These are phyloP conservation scores for Zygogramma bicolorata DNA, from an alignment of 2,888 invertebrate species.

Conservation along the genomic window DNA sequence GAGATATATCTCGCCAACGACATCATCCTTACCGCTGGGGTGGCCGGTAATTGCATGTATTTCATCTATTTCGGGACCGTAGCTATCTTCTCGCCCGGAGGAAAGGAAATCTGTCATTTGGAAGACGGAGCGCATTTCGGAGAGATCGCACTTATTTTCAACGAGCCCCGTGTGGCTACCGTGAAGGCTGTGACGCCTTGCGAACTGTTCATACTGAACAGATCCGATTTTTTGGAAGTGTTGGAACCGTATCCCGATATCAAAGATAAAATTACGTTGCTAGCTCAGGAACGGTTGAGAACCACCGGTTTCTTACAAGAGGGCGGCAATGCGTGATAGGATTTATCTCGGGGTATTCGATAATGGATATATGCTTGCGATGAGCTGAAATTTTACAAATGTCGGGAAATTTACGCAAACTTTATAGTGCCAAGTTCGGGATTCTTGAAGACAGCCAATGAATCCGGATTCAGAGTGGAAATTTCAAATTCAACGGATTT, in stretches of 20 bases:
- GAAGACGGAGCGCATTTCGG: conserved; percentile 68
- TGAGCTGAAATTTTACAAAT: neutral
- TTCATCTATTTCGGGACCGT: conserved; percentile 38
- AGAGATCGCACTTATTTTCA: conserved; percentile 66
- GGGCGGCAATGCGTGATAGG: neutral
- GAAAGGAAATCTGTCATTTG: conserved; percentile 67
- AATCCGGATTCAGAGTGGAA: too few species aligned
- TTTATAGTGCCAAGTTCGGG: too few species aligned
- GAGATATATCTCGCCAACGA: conserved; percentile 31
- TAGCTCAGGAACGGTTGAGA: conserved; percentile 18
- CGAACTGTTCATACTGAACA: conserved; percentile 63
- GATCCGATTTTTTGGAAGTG: conserved; percentile 62
- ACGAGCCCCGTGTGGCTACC: conserved; percentile 62
- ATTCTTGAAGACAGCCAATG: too few species aligned
- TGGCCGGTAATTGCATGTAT: conserved; percentile 20
- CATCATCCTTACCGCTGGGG: conserved; percentile 22
- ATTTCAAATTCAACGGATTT: too few species aligned
- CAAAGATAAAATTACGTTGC: conserved; percentile 17
- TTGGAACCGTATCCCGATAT: conserved; percentile 63
- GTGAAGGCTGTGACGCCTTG: conserved; percentile 67
- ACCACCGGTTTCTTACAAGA: neutral
- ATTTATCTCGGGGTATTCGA: neutral
- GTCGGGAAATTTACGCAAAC: too few species aligned
- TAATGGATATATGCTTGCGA: neutral
- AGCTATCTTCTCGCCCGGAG: conserved; percentile 60